Percentiles rank a stretch among this genome's conserved stretches.
These are phyloP conservation scores for Marronus borbonicus DNA, from an alignment of 2,888 invertebrate species.

Conservation along the genomic window DNA sequence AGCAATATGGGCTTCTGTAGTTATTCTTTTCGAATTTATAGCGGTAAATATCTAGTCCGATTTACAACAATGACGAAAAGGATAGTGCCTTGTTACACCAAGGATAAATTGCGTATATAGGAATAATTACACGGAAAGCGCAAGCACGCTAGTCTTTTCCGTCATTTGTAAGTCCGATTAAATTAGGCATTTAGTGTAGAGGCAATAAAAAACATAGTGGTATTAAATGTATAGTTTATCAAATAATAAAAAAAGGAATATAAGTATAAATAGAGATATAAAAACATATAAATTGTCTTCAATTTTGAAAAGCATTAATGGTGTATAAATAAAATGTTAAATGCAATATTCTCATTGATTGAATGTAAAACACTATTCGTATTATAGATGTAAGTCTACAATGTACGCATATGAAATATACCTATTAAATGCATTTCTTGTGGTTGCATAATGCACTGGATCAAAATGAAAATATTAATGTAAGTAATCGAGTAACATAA, in stretches of 20 bases:
- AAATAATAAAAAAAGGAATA: slow-evolving; percentile 8
- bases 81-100: neutral
- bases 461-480: neutral
- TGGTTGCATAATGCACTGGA: neutral
- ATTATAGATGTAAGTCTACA: neutral
- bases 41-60: slow-evolving; percentile 1
- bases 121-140: neutral
- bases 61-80: slow-evolving; percentile 11
- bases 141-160: slow-evolving; percentile 13
- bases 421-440: slow-evolving; percentile 1
- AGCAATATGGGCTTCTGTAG: slow-evolving; percentile 55
- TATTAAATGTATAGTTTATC: neutral
- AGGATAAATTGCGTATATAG: neutral
- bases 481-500: slow-evolving; percentile 20
- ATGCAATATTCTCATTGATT: slow-evolving; percentile 1
- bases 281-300: neutral
- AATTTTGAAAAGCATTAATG: slow-evolving; percentile 2
- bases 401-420: neutral
- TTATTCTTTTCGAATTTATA: slow-evolving; percentile 32
- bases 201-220: slow-evolving; percentile 53
- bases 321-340: slow-evolving; percentile 12
- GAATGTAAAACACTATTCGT: neutral
- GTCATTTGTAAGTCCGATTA: slow-evolving; percentile 39
- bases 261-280: neutral
- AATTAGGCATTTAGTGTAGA: slow-evolving; percentile 55